Conservation (phyloP, 2,797 vertebrate genomes). For the Microtus californicus region DNA sequence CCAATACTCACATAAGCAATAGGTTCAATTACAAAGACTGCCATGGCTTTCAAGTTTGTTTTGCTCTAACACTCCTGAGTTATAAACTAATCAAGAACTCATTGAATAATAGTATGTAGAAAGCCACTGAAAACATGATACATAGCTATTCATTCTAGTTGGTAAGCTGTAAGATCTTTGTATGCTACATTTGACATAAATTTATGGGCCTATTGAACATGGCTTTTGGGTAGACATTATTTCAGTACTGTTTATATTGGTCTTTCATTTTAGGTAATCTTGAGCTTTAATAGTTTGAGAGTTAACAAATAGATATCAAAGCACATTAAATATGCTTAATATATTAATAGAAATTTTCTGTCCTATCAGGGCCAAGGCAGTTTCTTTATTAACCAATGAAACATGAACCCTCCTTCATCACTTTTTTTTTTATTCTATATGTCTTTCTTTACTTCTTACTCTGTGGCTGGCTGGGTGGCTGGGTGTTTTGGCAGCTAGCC, state of each 20-base stretch:
- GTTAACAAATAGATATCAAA: conserved; percentile 11
- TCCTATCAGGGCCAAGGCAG: too few relatives aligned
- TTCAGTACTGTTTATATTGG: background rate
- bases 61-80: conserved; percentile 86
- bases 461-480: background rate
- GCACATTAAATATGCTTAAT: background rate
- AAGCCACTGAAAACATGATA: conserved; percentile 81
- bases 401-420: too few relatives aligned
- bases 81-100: conserved; percentile 85
- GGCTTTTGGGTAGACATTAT: conserved; percentile 33
- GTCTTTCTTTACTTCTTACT: background rate
- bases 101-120: conserved; percentile 84
- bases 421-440: background rate
- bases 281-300: conserved; percentile 36
- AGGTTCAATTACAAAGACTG: conserved; percentile 83
- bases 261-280: conserved; percentile 47
- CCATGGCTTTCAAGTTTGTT: conserved; percentile 81
- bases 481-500: background rate
- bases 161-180: conserved; percentile 38
- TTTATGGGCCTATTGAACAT: background rate
- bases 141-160: conserved; percentile 68
- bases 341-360: too few relatives aligned
- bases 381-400: too few relatives aligned
- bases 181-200: conserved; percentile 32
- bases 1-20: conserved; percentile 66